Base-by-base conservation (phyloP, 1,140 invertebrate genomes). In the Theocolax elegans region DNA sequence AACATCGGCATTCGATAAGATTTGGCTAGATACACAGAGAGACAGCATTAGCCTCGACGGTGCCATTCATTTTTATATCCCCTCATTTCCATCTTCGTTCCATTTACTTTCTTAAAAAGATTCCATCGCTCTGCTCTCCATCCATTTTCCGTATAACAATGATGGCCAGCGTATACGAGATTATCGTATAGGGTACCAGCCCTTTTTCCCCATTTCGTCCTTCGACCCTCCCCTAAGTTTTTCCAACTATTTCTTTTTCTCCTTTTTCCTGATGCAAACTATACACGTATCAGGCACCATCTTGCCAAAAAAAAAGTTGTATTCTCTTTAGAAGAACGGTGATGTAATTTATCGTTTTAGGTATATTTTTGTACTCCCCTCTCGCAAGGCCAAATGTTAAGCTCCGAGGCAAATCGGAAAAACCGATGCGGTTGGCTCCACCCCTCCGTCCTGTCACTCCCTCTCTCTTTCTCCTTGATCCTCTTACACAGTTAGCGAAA, bases 91-190 rank as follows among this genome's bases (percentile, higher is more conserved):
- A 78, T 73, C 72, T 74, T 56, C 62, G 65, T 78, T 75, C 67
- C 74, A 76, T 79, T 77, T 76, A 74, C 67, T 73, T 76, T 73
- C 12, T 60, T 72, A 58, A 76, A 75, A 74, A 76, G 74, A 76
- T 80, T 74, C 40, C 71, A 75, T 77, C 70, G 70, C 46, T 9
- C 53, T 58, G 51, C 40, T 69, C 70, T 67, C 51, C 72, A 71
- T 74, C 72, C 67, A 76, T 76, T 76, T 77, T 77, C 54, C 68
- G 38, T 74, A 65, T 69, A 75, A 77, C 75, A 77, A 81, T 81
- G 75, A 81, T 74, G 68, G 65, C 42, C 67, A 64, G 23, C 35
- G 31, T 2, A 31, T 19, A n/a, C 2, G 31, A 21, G 13, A 35
- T 13, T 3, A 21, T 31, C 4, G 31, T 12, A 29, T 15, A 29